Conservation (phyloP, 2,888 invertebrate species). For the Lucinisca nassula region DNA sequence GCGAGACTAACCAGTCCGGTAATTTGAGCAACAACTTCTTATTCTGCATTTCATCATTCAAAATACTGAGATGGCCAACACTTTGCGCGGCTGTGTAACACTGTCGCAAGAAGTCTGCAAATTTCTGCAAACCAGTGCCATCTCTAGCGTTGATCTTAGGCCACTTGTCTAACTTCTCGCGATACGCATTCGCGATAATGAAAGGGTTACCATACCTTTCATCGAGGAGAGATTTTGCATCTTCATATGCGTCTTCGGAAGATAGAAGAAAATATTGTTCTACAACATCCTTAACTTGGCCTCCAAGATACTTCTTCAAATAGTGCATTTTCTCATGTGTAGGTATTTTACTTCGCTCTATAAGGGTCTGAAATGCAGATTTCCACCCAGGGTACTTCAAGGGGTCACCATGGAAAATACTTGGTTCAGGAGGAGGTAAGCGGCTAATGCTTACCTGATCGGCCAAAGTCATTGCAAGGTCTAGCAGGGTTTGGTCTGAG, state of each 20-base stretch:
- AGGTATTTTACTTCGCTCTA: slow-evolving; percentile 27
- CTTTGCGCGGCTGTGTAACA: slow-evolving; percentile 38
- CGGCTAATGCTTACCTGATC: slow-evolving; percentile 46
- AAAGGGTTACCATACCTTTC: slow-evolving; percentile 59
- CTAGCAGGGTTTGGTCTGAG: neutral
- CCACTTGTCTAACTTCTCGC: slow-evolving; percentile 59
- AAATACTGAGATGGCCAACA: slow-evolving; percentile 9
- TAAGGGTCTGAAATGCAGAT: slow-evolving; percentile 20
- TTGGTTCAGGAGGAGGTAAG: slow-evolving; percentile 57
- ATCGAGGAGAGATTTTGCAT: slow-evolving; percentile 52
- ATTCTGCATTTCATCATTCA: slow-evolving; percentile 58
- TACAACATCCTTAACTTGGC: slow-evolving; percentile 15
- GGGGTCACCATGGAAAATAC: slow-evolving; percentile 48
- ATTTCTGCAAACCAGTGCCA: slow-evolving; percentile 26
- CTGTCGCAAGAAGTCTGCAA: slow-evolving; percentile 47
- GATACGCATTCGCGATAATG: slow-evolving; percentile 48
- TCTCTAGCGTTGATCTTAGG: slow-evolving; percentile 39
- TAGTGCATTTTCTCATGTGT: slow-evolving; percentile 30
- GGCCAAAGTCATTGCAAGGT: slow-evolving; percentile 17
- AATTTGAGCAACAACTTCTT: slow-evolving; percentile 49
- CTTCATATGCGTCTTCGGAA: slow-evolving; percentile 40
- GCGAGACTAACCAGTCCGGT: slow-evolving; percentile 40
- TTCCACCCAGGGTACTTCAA: slow-evolving; percentile 29
- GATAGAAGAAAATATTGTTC: slow-evolving; percentile 21
- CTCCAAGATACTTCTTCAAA: slow-evolving; percentile 22